phyloP scores from a whole-genome alignment of 2,113 vertebrate genomes.

The Ptilorrhoa leucosticta region DNA sequence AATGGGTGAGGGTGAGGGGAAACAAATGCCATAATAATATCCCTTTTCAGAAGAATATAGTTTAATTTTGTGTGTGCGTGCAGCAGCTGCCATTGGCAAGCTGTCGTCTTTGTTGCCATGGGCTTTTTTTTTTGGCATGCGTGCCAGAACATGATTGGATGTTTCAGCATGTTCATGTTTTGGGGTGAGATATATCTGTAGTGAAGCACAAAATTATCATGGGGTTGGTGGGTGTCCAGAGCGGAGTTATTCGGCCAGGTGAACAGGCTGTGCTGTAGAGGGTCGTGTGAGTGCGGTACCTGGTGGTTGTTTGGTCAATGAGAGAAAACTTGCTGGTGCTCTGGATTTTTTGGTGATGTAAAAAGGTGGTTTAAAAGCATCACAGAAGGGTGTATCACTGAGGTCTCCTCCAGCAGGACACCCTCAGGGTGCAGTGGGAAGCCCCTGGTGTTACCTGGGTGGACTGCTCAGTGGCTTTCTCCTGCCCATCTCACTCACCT shows the following conservation, averaged over 20 bases:
- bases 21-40: conserved; percentile 62
- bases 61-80: conserved; percentile 65
- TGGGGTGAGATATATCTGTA: conserved; percentile 46
- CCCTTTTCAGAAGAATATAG: conserved; percentile 62
- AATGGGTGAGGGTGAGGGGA: conserved; percentile 47
- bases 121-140: conserved; percentile 64
- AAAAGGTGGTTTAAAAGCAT: background rate
- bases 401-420: background rate
- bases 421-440: background rate
- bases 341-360: background rate
- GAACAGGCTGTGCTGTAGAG: background rate
- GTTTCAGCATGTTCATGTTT: conserved; percentile 26
- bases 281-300: fast-evolving
- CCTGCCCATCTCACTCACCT: background rate
- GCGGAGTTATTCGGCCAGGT: background rate
- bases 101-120: conserved; percentile 71
- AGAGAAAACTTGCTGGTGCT: background rate
- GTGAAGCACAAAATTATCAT: conserved; percentile 9
- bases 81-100: conserved; percentile 68
- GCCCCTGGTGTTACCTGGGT: fast-evolving
- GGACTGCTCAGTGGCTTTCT: fast-evolving
- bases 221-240: background rate
- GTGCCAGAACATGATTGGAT: conserved; percentile 67
- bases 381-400: background rate
- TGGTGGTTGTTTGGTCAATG: background rate